Conservation (phyloP, 2,888 invertebrate species). For the Xestia xanthographa region DNA sequence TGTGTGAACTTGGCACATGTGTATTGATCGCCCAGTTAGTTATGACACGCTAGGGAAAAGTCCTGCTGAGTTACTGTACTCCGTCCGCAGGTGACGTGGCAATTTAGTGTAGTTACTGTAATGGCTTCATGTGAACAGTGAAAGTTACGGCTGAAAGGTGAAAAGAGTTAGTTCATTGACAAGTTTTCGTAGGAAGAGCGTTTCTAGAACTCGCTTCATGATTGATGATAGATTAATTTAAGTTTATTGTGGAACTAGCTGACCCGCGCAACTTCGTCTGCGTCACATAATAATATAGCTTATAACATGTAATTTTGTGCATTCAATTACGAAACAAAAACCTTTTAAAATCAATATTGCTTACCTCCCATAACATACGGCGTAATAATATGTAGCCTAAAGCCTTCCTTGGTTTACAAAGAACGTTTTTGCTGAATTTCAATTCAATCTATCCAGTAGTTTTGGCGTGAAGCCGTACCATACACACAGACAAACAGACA, state of each 20-base stretch:
- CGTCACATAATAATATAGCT: no score
- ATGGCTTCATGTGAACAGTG: conserved; percentile 22
- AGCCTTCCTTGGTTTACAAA: no score
- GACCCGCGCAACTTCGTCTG: no score
- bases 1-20: conserved; percentile 51
- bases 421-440: no score
- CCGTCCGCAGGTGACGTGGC: conserved; percentile 29
- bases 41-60: conserved; percentile 34
- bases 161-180: conserved; percentile 5
- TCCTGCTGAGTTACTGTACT: conserved; percentile 12
- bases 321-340: no score
- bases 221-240: neutral
- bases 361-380: no score
- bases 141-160: conserved; percentile 17
- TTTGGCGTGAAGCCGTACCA: no score
- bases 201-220: neutral
- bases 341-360: no score
- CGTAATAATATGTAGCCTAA: no score
- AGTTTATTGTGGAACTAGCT: neutral
- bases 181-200: neutral
- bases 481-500: no score
- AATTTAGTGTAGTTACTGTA: conserved; percentile 21
- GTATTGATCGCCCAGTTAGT: conserved; percentile 34
- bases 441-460: no score
- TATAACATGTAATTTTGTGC: no score